These are phyloP conservation scores for Yponomeuta evonymella DNA, from an alignment of 2,888 invertebrate genomes.

Conservation along the genomic window DNA sequence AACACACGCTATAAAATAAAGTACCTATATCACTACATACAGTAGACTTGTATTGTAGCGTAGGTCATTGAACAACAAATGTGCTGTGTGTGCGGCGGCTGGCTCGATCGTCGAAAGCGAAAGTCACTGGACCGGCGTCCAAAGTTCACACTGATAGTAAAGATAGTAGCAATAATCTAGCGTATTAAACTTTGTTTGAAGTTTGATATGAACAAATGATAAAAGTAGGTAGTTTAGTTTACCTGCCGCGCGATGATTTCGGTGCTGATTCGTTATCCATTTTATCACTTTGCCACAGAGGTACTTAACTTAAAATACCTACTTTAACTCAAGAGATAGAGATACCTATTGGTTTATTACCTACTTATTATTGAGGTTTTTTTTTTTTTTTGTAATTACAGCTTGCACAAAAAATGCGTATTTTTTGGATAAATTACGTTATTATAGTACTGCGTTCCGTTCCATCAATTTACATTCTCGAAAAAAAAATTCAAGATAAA, in stretches of 20 bases:
- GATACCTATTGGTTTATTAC: too few relatives aligned
- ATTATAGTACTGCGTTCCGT: neutral
- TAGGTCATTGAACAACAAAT: neutral
- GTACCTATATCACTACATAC: neutral
- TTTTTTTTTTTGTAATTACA: too few relatives aligned
- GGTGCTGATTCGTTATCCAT: neutral
- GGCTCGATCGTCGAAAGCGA: neutral
- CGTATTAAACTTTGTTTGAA: neutral
- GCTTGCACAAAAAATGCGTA: too few relatives aligned
- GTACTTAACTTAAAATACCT: neutral
- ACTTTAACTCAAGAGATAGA: neutral
- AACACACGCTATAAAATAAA: neutral
- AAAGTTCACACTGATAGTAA: neutral
- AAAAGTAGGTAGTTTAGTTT: neutral
- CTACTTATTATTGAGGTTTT: too few relatives aligned
- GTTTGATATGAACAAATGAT: neutral
- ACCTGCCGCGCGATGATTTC: neutral
- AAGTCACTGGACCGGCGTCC: slow-evolving; percentile 7
- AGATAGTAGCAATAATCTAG: neutral
- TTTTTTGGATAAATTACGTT: neutral
- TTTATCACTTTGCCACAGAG: neutral
- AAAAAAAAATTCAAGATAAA: too few relatives aligned
- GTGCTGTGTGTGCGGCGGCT: neutral
- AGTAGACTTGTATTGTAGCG: neutral
- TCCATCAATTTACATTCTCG: neutral